Conservation (phyloP, 30 jellyfish, hydroid and myxozoan genomes). For the Hydra vulgaris region DNA sequence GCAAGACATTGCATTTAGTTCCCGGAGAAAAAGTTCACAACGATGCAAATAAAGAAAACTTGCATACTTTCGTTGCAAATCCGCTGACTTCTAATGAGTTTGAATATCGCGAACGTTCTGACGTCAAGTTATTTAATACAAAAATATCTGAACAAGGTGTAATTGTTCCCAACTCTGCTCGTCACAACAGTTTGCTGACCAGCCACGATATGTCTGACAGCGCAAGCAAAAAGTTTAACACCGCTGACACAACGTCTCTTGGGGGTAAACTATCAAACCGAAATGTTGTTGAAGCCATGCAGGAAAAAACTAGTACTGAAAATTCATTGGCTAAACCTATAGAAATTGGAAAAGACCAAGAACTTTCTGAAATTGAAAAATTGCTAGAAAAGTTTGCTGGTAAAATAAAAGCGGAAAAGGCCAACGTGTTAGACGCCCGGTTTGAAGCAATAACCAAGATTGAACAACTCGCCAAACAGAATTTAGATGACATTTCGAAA, state of each 20-base stretch:
- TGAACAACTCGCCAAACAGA: constrained; percentile 11
- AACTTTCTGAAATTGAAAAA: neutral
- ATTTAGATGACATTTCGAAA: neutral
- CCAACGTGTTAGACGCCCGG: neutral
- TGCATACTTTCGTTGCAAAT: neutral
- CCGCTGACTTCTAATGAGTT: neutral
- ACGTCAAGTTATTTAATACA: neutral
- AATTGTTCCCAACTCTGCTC: neutral
- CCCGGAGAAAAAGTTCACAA: neutral
- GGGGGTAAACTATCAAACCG: neutral
- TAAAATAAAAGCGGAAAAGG: neutral
- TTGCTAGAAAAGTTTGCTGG: neutral
- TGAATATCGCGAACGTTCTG: neutral
- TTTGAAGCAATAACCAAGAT: constrained; percentile 5
- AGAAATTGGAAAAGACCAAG: neutral
- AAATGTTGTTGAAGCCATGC: neutral
- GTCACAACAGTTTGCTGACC: neutral
- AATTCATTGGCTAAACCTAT: neutral
- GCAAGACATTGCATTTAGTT: neutral
- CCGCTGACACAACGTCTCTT: neutral
- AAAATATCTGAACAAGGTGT: neutral
- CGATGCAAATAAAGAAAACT: neutral
- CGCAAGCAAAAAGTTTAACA: too few relatives aligned
- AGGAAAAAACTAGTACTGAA: neutral
- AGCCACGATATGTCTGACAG: neutral